phyloP scores from a whole-genome alignment of 2,113 vertebrate species.

The Bujurquina vittata region DNA sequence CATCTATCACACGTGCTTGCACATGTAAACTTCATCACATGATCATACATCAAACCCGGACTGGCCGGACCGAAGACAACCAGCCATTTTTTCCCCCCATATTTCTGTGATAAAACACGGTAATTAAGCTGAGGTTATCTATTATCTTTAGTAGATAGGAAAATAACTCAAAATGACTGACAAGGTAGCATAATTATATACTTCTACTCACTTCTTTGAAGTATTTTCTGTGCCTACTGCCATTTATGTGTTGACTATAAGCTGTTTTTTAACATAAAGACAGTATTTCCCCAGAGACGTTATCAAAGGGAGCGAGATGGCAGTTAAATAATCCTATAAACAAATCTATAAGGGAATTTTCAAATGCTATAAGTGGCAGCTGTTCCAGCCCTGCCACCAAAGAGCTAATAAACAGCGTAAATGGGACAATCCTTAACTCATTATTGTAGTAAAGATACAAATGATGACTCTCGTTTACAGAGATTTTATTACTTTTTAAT shows the following conservation, averaged over 20 bases:
- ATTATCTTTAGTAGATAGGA: background rate
- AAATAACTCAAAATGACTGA: background rate
- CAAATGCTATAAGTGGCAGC: background rate
- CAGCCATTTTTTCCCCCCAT: too few species aligned
- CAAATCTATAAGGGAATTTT: background rate
- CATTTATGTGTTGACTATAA: background rate
- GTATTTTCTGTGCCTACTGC: background rate
- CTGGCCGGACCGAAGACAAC: background rate
- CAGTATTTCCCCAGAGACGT: background rate
- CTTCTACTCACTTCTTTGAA: background rate
- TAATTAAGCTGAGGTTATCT: background rate
- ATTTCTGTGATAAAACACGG: background rate
- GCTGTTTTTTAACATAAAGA: background rate
- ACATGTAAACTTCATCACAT: constrained; percentile 12
- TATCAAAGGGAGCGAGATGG: background rate
- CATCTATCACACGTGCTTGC: constrained; percentile 22
- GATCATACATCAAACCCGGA: constrained; percentile 1
- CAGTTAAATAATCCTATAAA: background rate
- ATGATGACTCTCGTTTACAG: background rate
- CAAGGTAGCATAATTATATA: background rate
- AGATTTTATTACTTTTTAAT: background rate
- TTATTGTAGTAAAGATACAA: background rate
- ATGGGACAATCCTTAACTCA: background rate
- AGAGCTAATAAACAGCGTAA: background rate
- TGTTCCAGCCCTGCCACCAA: background rate